A percentile compares a stretch with the other conserved stretches of the same genome.
Evolutionary conservation across 92 coral and sea anemone species (phyloP).

Genomic region (Scolanthus callimorphus): DNA sequence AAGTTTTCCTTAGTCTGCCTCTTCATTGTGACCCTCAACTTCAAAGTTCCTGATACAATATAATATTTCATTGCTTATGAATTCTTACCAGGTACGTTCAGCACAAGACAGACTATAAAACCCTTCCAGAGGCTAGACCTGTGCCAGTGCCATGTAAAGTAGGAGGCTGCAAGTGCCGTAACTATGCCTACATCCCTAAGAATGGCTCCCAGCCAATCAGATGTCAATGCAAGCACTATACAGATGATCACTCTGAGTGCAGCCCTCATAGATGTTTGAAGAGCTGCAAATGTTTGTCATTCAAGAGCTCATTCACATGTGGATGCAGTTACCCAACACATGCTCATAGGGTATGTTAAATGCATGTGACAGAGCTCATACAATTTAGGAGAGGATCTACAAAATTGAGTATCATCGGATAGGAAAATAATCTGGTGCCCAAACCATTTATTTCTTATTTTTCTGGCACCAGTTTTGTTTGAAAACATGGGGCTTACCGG

Average conservation of each 20-base stretch:
- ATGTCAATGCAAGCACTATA: slow-evolving; percentile 94
- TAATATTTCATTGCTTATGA: slow-evolving; percentile 6
- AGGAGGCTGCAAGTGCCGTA: slow-evolving; percentile 80
- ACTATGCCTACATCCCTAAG: slow-evolving; percentile 84
- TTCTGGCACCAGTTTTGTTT: no score
- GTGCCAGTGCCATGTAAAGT: slow-evolving; percentile 81
- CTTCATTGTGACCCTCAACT: no score
- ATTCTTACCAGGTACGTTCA: slow-evolving; percentile 65
- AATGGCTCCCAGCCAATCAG: slow-evolving; percentile 96
- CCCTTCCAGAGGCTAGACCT: slow-evolving; percentile 80
- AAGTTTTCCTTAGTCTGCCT: no score
- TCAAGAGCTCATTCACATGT: slow-evolving; percentile 92
- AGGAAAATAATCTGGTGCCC: no score
- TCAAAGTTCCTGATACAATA: no score
- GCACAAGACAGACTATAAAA: slow-evolving; percentile 86
- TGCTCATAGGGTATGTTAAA: slow-evolving; percentile 76
- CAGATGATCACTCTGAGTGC: slow-evolving; percentile 85
- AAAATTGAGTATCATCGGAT: no score
- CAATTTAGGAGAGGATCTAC: no score
- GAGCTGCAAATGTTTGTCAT: slow-evolving; percentile 78
- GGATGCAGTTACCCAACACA: slow-evolving; percentile 93
- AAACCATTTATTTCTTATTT: no score
- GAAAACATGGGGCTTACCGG: no score
- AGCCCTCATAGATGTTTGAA: slow-evolving; percentile 85
- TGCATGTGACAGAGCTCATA: not conserved